A percentile compares a stretch with the other conserved stretches of the same genome.
phyloP scores from a whole-genome alignment of 2,888 invertebrate genomes.

The Luffia ferchaultella region DNA sequence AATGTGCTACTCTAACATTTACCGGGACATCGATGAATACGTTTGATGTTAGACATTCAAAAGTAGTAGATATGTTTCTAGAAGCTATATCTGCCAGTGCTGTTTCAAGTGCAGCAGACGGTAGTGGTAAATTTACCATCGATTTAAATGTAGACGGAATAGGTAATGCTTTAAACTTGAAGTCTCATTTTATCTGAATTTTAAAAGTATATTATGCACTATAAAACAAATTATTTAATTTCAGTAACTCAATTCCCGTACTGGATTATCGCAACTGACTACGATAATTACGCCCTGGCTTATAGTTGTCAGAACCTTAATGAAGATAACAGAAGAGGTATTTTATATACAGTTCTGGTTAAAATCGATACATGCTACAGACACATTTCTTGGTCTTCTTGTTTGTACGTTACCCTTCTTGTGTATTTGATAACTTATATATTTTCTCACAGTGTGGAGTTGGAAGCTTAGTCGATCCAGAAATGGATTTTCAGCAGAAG shows the following conservation, averaged over 20 bases:
- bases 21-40: background rate
- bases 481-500: constrained; percentile 16
- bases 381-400: too few relatives aligned
- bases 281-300: constrained; percentile 25
- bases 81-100: background rate
- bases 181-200: too few relatives aligned
- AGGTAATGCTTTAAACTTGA: constrained; percentile 15
- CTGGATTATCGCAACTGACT: constrained; percentile 22
- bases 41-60: background rate
- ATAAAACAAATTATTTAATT: background rate
- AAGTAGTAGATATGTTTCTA: background rate
- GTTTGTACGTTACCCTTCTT: too few relatives aligned
- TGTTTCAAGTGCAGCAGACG: background rate
- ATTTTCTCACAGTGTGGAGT: constrained; percentile 25
- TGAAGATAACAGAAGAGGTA: constrained; percentile 35
- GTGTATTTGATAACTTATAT: background rate
- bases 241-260: background rate
- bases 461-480: constrained; percentile 42
- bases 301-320: constrained; percentile 28
- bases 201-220: too few relatives aligned
- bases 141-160: background rate
- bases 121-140: background rate
- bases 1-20: background rate
- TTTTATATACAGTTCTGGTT: too few relatives aligned
- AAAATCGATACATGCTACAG: too few relatives aligned